Percentiles rank a stretch among this genome's conserved stretches.
Evolutionary conservation across 2,113 vertebrate species (phyloP).

Genomic region (Melanocharis versteri): DNA sequence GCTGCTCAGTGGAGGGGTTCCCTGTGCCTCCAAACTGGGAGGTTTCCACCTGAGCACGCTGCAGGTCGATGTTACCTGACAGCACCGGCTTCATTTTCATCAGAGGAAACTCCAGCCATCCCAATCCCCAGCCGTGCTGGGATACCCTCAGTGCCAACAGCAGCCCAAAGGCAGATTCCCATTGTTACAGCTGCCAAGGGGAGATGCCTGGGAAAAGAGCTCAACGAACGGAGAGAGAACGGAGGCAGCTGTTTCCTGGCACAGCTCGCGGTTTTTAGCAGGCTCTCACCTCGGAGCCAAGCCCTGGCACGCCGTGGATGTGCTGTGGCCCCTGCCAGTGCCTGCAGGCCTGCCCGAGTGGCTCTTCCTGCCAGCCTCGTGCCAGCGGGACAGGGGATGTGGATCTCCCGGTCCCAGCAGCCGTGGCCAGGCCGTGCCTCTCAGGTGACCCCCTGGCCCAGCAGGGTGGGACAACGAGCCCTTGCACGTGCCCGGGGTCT

Average conservation of each 20-base stretch:
- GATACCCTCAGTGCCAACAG: background rate
- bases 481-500: background rate
- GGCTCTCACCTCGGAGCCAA: background rate
- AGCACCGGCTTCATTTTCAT: background rate
- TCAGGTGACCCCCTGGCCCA: background rate
- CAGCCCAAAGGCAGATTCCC: background rate
- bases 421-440: background rate
- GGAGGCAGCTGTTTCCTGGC: background rate
- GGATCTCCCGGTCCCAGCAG: background rate
- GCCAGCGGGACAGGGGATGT: fast-evolving
- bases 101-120: background rate
- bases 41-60: background rate
- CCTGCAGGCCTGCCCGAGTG: background rate
- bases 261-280: background rate
- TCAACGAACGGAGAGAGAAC: background rate
- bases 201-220: background rate
- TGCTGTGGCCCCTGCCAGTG: background rate
- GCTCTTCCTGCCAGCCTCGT: background rate
- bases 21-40: background rate
- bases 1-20: background rate
- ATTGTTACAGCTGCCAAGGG: background rate
- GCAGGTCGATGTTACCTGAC: background rate
- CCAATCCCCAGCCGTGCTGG: background rate
- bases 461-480: background rate
- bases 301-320: background rate